phyloP scores from a whole-genome alignment of 1,140 invertebrate genomes.

The Hermetia illucens region DNA sequence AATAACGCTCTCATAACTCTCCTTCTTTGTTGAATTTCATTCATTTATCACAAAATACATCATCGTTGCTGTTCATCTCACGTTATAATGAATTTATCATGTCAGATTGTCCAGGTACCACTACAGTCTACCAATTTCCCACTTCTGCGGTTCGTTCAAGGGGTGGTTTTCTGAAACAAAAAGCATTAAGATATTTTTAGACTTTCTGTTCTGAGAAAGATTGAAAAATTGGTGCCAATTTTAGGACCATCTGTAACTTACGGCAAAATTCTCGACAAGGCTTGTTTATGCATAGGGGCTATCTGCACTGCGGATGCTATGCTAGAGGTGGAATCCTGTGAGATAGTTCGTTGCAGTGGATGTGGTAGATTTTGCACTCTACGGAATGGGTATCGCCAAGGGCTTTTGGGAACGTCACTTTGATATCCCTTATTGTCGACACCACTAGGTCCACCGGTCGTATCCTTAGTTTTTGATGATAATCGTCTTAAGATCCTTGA shows the following conservation, averaged over 20 bases:
- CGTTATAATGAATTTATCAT: too few relatives aligned
- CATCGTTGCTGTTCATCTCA: too few relatives aligned
- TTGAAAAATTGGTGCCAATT: constrained; percentile 1
- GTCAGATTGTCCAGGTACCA: too few relatives aligned
- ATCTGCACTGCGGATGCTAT: constrained; percentile 29
- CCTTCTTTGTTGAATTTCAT: too few relatives aligned
- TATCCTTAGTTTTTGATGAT: constrained; percentile 41
- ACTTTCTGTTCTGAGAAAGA: not conserved
- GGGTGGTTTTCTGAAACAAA: constrained; percentile 19
- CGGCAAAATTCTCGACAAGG: constrained; percentile 28
- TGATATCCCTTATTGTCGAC: constrained; percentile 43
- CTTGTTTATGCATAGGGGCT: constrained; percentile 25
- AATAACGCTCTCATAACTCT: too few relatives aligned
- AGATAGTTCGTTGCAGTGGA: constrained; percentile 24
- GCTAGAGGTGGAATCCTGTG: constrained; percentile 32
- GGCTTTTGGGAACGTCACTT: constrained; percentile 40
- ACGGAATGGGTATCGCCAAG: constrained; percentile 40
- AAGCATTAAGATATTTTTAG: constrained; percentile 2
- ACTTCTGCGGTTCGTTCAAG: constrained; percentile 26
- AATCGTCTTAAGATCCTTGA: constrained; percentile 46
- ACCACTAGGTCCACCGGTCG: constrained; percentile 21
- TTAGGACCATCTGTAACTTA: constrained; percentile 10
- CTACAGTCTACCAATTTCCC: constrained; percentile 30
- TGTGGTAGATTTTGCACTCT: constrained; percentile 16
- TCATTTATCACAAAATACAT: too few relatives aligned